Percentiles rank a stretch among this genome's conserved stretches.
Evolutionary conservation across 2,113 vertebrate genomes (phyloP).

Genomic region (Oxyura jamaicensis): DNA sequence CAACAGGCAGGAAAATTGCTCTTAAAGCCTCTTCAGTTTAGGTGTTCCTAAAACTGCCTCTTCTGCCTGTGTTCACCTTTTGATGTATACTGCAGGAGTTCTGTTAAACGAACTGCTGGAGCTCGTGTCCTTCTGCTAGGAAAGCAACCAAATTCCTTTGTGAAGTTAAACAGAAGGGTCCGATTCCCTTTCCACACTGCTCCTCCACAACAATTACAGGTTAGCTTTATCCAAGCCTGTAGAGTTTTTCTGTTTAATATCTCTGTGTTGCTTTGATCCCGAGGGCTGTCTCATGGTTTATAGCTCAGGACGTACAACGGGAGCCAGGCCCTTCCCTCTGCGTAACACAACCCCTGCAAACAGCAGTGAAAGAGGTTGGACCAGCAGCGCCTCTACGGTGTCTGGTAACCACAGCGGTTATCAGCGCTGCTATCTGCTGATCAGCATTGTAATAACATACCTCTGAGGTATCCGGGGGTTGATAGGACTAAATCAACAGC

Average conservation of each 20-base stretch:
- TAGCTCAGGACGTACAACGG: not conserved
- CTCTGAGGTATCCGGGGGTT: not conserved
- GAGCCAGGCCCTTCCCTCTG: not conserved
- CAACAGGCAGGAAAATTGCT: not conserved
- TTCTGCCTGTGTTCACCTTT: not conserved
- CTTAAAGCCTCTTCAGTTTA: not conserved
- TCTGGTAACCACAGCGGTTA: not conserved
- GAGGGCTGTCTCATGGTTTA: not conserved
- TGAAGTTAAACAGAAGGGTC: not conserved
- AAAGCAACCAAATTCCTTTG: not conserved
- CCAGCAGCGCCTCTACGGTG: not conserved
- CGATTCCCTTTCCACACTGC: not conserved
- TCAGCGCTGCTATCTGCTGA: conserved; percentile 18
- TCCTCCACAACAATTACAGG: not conserved
- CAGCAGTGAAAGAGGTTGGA: not conserved
- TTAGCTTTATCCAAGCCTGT: not conserved
- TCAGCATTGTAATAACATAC: not conserved
- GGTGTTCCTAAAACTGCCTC: not conserved
- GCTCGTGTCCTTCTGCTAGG: not conserved
- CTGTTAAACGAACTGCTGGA: not conserved
- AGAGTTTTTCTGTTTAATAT: not conserved
- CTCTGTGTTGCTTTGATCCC: not conserved
- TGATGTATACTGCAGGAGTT: not conserved
- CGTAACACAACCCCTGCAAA: not conserved
- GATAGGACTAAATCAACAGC: not conserved